Base-by-base conservation (phyloP, 2,888 invertebrate genomes). In the Micoletzkya japonica region DNA sequence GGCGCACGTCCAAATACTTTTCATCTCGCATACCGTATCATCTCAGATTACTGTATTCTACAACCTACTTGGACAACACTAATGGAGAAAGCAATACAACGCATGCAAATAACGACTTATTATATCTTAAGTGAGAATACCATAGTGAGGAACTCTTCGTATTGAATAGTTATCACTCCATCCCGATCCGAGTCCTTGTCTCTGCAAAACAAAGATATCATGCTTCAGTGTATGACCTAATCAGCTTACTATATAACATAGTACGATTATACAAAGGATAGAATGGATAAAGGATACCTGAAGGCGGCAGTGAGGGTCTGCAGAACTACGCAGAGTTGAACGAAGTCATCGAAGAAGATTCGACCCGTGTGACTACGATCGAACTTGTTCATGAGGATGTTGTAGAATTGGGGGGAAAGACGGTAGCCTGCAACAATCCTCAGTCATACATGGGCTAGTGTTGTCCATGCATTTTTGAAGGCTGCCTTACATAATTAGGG, bases 321-420 rank as follows among this genome's bases (percentile, higher is more conserved):
- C 7, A 61, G 54, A 20, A 50, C 63, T 3, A 54, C 54, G 44
- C 70, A 70, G 86, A 94, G 94, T 86, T 96, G 96, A 79, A 97
- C 96, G 86, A 97, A 97, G 87, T 98, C 97, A 88, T 98, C 97
- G 88, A 98, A 98, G 68, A 93, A 90, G 81, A 98, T 93, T 7
- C 92, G 92, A 39, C 94, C 93, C 66, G 90, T 89, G n/a, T 94
- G 94, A 83, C 91, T 91, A 77, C 96, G 89, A 87, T 97, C 97
- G 88, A 95, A 98, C 87, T 96, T 96, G 78, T 91, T 90, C 67
- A 98, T 89, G 83, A 97, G 89, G 49, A 91, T 90, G 74, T 90
- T 90, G 71, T 94, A 90, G 68, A 95, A 90, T 71, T 90, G 89
- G 81, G 94, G 93, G 0, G 93, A 92, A 44, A 98, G 87, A 39